Base-by-base conservation (phyloP, 2,888 invertebrate genomes). In the Hartigia nigra region DNA sequence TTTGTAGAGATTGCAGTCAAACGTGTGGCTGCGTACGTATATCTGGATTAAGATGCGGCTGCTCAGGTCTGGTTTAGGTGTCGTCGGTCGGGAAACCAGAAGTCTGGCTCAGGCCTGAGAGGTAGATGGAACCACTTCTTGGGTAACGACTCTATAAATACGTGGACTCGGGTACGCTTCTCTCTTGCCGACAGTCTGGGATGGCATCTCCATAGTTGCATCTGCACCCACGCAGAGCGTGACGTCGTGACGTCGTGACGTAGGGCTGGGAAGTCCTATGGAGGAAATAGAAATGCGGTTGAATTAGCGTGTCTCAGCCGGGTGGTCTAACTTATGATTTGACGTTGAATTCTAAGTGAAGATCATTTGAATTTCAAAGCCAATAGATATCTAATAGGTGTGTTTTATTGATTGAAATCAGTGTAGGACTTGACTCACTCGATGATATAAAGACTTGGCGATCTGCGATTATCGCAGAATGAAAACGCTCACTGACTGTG, bases 91-190 rank as follows among this genome's bases (percentile, higher is more conserved):
- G 9, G 55, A 55, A 23, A 55, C 23, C 23, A 9, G 1, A 23
- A 2, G 23, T 55, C 55, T 55, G 2, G 9, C 55, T 23, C 39
- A 31, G 14, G 12, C 12, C 32, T 2, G 74, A 32, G 32, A 36
- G 12, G 23, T 70, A 81, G 81, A 81, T 81, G 78, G 81, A 81
- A 80, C 76, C 80, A 81, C 81, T 76, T 76, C 74, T 74, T 80
- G 74, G 78, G 74, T 75, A 55, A 55, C 55, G 55, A 14, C 9
- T 23, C 55, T 55, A 9, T 55, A 55, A 55, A 55, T 55, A 55
- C 55, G 55, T 55, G 23, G 23, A 23, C 9, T 23, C 23, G 36
- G 12, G 12, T 36, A 12, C 70, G 70, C 70, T 31, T 70, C 35
- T 74, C 35, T n/a, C 75, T 75, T 75, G 36, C 75, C 75, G 75